Base-by-base conservation (phyloP, 2,797 vertebrate species). In the Mormyrus hasselquistii region DNA sequence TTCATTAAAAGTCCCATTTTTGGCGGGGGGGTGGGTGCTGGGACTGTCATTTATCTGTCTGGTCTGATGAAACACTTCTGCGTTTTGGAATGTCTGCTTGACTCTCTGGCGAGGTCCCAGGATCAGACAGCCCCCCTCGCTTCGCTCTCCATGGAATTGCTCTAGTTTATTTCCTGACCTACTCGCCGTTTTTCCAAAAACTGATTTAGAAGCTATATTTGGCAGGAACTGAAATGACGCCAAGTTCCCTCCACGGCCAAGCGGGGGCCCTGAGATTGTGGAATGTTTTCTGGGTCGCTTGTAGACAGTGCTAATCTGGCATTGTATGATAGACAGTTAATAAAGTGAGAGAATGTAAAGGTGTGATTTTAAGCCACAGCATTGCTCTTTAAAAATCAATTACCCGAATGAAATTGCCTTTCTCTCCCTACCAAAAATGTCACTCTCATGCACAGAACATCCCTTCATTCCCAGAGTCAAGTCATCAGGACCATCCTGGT, bases 101-200 rank as follows among this genome's bases (percentile, higher is more conserved):
- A 22, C 9, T 65, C 86, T 2, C 19, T 41, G n/a, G 16, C n/a
- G 44, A 69, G 55, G 59, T 49, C 44, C 19, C 59, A 16, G n/a
- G 55, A 25, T 86, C 53, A 57, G 87, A 69, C 19, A 7, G 50
- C 22, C 2, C 84, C 22, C 14, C 44, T 69, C 22, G 9, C 22
- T 19, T 76, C 14, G 2, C 14, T 89, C 55, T 59, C 88, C 10
- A 1, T 12, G 53, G 53, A 14, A 12, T 9, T 83, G 76, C 76
- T 59, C 76, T 41, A 62, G 52, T 84, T 84, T 87, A 86, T 59
- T 47, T 57, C 16, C 84, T 76, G 84, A 55, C 84, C 88, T 87
- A 86, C 88, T 52, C 55, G n/a, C 59, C 2, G 59, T 62, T 83
- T 89, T 89, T 86, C 88, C 88, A 62, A 89, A 89, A 89, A 86